Conservation (phyloP, 35 echinoderm and acorn worm genomes). For the Hemicentrotus pulcherrimus region DNA sequence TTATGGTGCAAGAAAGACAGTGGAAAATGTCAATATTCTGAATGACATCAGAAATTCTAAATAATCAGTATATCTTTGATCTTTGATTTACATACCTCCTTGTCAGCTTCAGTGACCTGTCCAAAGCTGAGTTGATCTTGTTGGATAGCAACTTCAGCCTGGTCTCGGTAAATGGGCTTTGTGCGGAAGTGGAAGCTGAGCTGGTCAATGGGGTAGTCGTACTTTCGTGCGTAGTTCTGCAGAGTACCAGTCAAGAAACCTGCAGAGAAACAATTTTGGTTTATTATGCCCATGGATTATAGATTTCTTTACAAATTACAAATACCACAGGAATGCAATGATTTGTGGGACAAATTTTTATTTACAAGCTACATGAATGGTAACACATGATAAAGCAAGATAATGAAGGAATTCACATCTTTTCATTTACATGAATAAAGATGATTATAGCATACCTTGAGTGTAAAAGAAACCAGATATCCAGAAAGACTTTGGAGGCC, state of each 20-base stretch:
- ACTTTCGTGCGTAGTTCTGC: conserved; percentile 96
- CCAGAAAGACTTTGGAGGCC: conserved; percentile 94
- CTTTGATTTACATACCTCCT: conserved; percentile 73
- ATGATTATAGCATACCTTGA: conserved; percentile 63
- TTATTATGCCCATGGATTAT: not conserved
- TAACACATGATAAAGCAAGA: not conserved
- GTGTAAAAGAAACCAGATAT: conserved; percentile 94
- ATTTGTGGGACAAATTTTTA: too few species aligned
- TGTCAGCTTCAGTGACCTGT: conserved; percentile 83
- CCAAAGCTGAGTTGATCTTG: conserved; percentile 88
- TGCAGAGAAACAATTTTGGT: not conserved
- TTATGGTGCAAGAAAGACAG: not conserved
- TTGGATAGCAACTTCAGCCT: conserved; percentile 78
- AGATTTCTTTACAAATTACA: not conserved
- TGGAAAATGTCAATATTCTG: not conserved
- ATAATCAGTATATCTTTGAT: not conserved
- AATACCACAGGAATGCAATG: too few species aligned
- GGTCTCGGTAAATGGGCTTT: conserved; percentile 82
- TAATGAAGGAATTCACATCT: not conserved
- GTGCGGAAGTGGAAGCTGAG: conserved; percentile 88
- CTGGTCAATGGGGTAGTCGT: conserved; percentile 97
- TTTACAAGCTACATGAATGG: too few species aligned
- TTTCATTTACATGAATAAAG: not conserved
- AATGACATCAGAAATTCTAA: not conserved
- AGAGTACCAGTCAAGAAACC: conserved; percentile 97